Percentiles rank a stretch among this genome's conserved stretches.
phyloP scores from a whole-genome alignment of 2,797 vertebrate genomes.

The Phrynocephalus vlangalii region DNA sequence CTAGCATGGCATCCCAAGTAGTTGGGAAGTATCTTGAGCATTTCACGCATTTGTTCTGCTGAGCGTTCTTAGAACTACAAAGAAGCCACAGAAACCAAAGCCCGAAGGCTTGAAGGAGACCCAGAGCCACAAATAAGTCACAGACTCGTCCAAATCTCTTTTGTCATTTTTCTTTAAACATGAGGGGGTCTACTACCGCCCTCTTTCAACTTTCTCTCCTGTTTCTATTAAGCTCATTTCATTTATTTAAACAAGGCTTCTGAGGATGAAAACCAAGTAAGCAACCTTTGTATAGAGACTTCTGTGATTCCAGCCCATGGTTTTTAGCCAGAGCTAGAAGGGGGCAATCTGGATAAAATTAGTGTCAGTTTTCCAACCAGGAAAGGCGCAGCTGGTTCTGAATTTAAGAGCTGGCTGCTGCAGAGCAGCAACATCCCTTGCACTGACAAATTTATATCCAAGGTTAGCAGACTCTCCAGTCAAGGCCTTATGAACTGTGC shows the following conservation, averaged over 20 bases:
- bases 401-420: slow-evolving; percentile 46
- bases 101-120: neutral
- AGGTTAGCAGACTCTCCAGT: neutral
- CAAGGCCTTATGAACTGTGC: neutral
- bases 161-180: slow-evolving; percentile 12
- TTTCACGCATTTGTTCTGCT: neutral
- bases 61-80: neutral
- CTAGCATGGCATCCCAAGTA: neutral
- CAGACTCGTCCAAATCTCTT: slow-evolving; percentile 4
- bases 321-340: slow-evolving; percentile 40
- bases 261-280: slow-evolving; percentile 55
- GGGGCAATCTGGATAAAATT: slow-evolving; percentile 69
- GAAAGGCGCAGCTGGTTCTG: slow-evolving; percentile 45
- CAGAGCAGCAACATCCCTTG: slow-evolving; percentile 15
- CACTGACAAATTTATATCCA: neutral
- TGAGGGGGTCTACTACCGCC: neutral
- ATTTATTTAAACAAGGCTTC: slow-evolving; percentile 38
- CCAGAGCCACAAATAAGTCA: neutral
- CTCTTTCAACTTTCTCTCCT: slow-evolving; percentile 13
- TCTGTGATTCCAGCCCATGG: slow-evolving; percentile 54
- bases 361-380: slow-evolving; percentile 47
- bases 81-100: slow-evolving; percentile 2
- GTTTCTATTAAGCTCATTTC: slow-evolving; percentile 31
- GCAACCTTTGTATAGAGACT: slow-evolving; percentile 44
- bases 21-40: neutral